Evolutionary conservation across 2,797 vertebrate species (phyloP).

Genomic region (Gymnodraco acuticeps): DNA sequence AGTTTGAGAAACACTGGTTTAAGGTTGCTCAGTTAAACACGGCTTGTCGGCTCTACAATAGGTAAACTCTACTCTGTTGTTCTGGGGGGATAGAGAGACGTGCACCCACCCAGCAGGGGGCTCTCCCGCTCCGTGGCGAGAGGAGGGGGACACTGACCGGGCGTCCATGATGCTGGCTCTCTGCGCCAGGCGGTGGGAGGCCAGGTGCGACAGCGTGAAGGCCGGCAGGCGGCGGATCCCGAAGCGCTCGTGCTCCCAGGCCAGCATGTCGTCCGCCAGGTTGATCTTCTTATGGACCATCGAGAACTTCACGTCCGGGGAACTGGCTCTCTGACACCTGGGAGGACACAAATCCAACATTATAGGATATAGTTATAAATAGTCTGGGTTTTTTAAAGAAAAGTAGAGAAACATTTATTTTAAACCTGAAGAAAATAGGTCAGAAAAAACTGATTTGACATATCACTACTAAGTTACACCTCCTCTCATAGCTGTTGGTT

Average conservation of each 20-base stretch:
- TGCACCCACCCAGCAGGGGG: constrained; percentile 85
- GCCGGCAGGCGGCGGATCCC: constrained; percentile 96
- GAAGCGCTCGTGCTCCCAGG: constrained; percentile 98
- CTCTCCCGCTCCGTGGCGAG: constrained; percentile 83
- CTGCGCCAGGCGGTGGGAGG: constrained; percentile 91
- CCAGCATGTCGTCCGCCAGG: constrained; percentile 96
- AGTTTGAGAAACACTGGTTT: too few relatives aligned
- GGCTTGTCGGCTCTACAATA: not conserved
- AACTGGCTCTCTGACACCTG: constrained; percentile 91
- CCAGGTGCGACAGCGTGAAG: constrained; percentile 95
- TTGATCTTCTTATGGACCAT: constrained; percentile 99
- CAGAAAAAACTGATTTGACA: too few relatives aligned
- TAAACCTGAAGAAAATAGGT: too few relatives aligned
- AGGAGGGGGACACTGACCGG: constrained; percentile 89
- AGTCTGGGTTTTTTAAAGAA: not conserved
- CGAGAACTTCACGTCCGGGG: constrained; percentile 93
- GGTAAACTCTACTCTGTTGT: constrained; percentile 24
- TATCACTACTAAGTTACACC: too few relatives aligned
- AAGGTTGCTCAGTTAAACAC: too few relatives aligned
- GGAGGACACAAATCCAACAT: not conserved
- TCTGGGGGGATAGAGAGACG: constrained; percentile 50
- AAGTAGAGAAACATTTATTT: too few relatives aligned
- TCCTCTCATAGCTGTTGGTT: too few relatives aligned
- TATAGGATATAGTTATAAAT: not conserved
- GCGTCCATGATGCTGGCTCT: constrained; percentile 98